These are phyloP conservation scores for Aix galericulata DNA, from an alignment of 2,113 vertebrate species.

Conservation along the genomic window DNA sequence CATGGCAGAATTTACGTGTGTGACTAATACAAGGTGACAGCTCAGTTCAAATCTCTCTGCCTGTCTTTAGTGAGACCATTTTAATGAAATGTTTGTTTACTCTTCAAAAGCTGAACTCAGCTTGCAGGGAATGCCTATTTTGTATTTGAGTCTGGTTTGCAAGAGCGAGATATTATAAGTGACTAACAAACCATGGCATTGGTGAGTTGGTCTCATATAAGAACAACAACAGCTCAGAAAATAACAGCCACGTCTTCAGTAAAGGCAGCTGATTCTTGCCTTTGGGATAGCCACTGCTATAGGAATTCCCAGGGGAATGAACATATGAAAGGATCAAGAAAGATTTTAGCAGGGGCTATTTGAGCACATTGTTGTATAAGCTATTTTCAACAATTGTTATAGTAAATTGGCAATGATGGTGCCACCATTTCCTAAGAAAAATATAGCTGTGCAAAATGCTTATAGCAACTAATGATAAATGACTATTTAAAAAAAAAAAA, in stretches of 20 bases:
- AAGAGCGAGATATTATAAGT: conserved; percentile 61
- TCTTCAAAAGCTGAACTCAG: conserved; percentile 63
- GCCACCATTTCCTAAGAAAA: neutral
- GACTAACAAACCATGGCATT: conserved; percentile 34
- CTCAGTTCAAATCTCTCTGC: conserved; percentile 73
- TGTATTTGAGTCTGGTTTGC: conserved; percentile 58
- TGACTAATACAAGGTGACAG: conserved; percentile 78
- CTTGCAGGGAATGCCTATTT: conserved; percentile 33
- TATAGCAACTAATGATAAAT: neutral
- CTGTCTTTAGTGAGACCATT: conserved; percentile 64
- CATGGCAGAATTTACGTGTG: conserved; percentile 68
- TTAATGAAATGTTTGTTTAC: conserved; percentile 78
- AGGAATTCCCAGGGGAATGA: conserved; percentile 60
- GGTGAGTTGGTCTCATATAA: conserved; percentile 57
- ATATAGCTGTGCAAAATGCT: neutral
- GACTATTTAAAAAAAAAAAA: neutral
- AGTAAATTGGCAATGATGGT: neutral
- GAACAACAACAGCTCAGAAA: conserved; percentile 56
- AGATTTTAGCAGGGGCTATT: conserved; percentile 44
- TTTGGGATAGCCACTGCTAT: conserved; percentile 48
- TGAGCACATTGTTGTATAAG: neutral
- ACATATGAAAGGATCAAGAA: conserved; percentile 37
- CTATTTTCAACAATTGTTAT: conserved; percentile 36
- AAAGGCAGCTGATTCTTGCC: conserved; percentile 60
- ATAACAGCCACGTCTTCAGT: conserved; percentile 47